Evolutionary conservation across 2,888 invertebrate species (phyloP).

Genomic region (Tachina grossa): DNA sequence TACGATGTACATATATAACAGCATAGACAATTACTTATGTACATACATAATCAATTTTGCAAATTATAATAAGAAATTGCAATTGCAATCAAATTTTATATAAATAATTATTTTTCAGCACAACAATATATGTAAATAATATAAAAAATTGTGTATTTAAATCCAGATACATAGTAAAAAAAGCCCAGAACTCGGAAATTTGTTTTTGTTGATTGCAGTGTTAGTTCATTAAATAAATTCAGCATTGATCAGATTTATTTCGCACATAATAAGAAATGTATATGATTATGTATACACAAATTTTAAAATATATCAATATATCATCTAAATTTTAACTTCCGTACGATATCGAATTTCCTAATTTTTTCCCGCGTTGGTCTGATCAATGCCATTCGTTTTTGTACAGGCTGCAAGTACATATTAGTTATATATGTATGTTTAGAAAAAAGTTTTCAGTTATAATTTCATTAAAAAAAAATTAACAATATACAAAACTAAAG

Average conservation of each 20-base stretch:
- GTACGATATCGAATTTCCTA: too few species aligned
- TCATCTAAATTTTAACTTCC: too few species aligned
- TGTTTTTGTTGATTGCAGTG: conserved; percentile 74
- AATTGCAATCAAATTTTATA: conserved; percentile 44
- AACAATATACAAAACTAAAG: conserved; percentile 61
- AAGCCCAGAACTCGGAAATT: conserved; percentile 82
- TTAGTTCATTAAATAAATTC: conserved; percentile 22
- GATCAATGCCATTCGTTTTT: conserved; percentile 17
- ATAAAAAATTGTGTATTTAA: neutral
- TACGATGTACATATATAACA: neutral
- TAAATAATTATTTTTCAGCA: conserved; percentile 3
- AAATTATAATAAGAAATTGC: conserved; percentile 36
- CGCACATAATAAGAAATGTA: neutral
- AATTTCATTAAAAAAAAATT: neutral
- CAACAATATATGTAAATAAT: conserved; percentile 18
- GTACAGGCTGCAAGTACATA: conserved; percentile 15
- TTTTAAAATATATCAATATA: too few species aligned
- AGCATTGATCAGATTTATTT: conserved; percentile 8
- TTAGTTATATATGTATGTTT: conserved; percentile 60
- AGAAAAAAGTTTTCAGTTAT: neutral
- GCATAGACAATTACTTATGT: conserved; percentile 15
- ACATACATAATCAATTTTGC: conserved; percentile 3
- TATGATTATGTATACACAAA: too few species aligned
- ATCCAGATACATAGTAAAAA: conserved; percentile 70
- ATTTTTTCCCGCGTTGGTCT: neutral